Conservation (phyloP, 2,797 vertebrate genomes). For the Steatocranus sp. region DNA sequence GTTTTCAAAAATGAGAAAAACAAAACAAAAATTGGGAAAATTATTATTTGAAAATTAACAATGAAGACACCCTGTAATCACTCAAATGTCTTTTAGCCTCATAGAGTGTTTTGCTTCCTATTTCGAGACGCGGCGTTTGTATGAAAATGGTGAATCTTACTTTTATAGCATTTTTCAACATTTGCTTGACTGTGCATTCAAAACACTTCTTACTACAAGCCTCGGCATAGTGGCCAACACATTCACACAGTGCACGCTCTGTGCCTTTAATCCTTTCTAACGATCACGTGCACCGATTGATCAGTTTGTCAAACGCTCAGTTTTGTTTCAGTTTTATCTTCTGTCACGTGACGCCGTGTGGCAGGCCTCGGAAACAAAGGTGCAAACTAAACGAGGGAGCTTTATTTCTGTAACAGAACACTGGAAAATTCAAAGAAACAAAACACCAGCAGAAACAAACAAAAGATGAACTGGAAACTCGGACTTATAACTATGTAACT, state of each 20-base stretch:
- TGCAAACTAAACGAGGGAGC: rapidly evolving
- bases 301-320: background rate
- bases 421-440: background rate
- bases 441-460: background rate
- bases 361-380: background rate
- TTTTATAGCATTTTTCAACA: background rate
- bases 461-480: background rate
- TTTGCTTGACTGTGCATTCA: background rate
- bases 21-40: background rate
- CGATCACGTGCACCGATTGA: rapidly evolving
- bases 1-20: background rate
- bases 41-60: rapidly evolving
- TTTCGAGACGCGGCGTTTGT: rapidly evolving
- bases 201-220: background rate
- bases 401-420: background rate
- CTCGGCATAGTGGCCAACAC: background rate
- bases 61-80: background rate
- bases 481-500: background rate
- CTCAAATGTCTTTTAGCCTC: background rate
- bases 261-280: background rate
- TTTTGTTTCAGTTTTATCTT: background rate
- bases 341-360: rapidly evolving
- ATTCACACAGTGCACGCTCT: background rate
- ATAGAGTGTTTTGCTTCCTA: rapidly evolving
- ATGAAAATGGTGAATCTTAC: background rate